Evolutionary conservation across 2,888 invertebrate species (phyloP), one percentile per base, ranked within the genome.

Genomic region (Eledona agricola): DNA sequence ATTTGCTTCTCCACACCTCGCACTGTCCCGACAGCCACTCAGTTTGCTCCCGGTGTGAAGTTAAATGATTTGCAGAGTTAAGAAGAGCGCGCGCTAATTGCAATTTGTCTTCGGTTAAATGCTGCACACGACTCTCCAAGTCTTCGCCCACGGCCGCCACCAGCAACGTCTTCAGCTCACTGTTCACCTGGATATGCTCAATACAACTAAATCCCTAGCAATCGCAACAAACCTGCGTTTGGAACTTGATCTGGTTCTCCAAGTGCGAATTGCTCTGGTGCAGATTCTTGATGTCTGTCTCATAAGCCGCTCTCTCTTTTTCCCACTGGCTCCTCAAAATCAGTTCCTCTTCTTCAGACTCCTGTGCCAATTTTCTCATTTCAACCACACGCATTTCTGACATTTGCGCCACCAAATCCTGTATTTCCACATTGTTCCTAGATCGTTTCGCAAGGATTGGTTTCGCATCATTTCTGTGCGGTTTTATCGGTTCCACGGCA

Each of bases 1-100:
- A 97, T 83, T 96, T 97, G 72, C 94, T 95, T 57, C 94, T 83
- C 96, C 96, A 97, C 35, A 96, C 93, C 79, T 97, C 96, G 72
- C 94, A 93, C 70, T 96, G 94, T 0, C 96, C 93, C 9, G 93
- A 90, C 20, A 96, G 77, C 83, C 90, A 91, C 73, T 97, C 96
- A 1, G 93, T 89, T 78, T 94, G 92, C 74, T 96, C 96, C 78
- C 92, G 91, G 76, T 95, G 91, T 4, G 91, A 89, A 38, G 87
- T 89, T 42, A 95, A 79, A 74, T 92, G 88, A 73, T 93, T 87
- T 11, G 92, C 89, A 16, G 93, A 93, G 70, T 88, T 91, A 3
- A 93, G 79, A 31, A 96, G 78, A 32, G 94, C 93, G 68, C 88
- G 79, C 0, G 95, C 92, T 62, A 96, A 78, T 67, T 93, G 89